Percentiles rank a stretch among this genome's conserved stretches.
phyloP scores from a whole-genome alignment of 2,888 invertebrate genomes.

The Drosophila borborema region DNA sequence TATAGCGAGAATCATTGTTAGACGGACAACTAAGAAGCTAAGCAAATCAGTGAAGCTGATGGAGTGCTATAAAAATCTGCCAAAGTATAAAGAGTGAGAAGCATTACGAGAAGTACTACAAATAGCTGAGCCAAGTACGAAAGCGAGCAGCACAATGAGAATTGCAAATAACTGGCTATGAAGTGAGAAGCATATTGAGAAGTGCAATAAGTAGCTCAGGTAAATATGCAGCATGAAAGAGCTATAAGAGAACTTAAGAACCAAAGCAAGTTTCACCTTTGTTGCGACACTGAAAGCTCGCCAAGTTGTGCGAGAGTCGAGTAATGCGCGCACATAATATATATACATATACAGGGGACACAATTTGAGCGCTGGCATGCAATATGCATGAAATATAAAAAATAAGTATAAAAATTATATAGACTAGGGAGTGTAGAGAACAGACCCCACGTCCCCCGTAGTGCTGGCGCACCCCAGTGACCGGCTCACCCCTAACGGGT shows the following conservation, averaged over 20 bases:
- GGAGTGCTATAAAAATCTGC: too few species aligned
- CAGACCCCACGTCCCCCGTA: background rate
- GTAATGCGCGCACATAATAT: conserved; percentile 1
- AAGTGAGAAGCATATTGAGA: background rate
- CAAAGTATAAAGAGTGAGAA: background rate
- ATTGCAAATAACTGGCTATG: background rate
- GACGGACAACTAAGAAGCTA: background rate
- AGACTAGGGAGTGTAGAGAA: background rate
- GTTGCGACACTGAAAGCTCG: background rate
- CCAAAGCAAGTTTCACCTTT: background rate
- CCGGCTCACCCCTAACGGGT: conserved; percentile 5
- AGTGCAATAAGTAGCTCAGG: background rate
- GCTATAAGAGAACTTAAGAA: background rate
- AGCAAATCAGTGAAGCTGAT: too few species aligned
- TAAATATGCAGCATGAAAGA: background rate
- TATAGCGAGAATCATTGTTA: background rate
- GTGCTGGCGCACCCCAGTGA: background rate
- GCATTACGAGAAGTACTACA: background rate
- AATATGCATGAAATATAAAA: conserved; percentile 44
- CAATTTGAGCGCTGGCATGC: conserved; percentile 29
- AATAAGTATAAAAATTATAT: conserved; percentile 5
- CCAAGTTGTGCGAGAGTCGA: background rate
- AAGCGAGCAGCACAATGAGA: background rate
- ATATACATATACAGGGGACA: background rate
- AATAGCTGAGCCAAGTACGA: background rate